phyloP scores from a whole-genome alignment of 2,113 vertebrate genomes.

The Australoheros scitulus region DNA sequence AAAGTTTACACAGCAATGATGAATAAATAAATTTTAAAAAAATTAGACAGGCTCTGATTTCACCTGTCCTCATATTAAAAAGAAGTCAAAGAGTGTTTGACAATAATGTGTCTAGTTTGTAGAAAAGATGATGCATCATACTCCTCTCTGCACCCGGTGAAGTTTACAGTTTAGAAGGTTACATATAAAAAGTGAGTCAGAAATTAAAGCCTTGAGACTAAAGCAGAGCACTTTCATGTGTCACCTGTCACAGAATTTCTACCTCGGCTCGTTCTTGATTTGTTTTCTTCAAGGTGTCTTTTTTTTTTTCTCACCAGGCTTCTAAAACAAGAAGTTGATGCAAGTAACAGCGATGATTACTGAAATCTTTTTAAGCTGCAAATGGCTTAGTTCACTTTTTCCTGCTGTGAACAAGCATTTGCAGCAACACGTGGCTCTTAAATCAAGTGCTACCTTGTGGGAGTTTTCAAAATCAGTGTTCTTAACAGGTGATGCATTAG shows the following conservation, averaged over 20 bases:
- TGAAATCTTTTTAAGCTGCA: conserved; percentile 19
- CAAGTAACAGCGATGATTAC: not conserved
- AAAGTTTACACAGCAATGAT: not conserved
- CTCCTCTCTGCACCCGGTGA: not conserved
- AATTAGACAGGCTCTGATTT: conserved; percentile 6
- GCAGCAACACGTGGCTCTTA: not conserved
- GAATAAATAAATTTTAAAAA: not conserved
- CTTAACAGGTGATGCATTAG: not conserved
- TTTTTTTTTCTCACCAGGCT: not conserved
- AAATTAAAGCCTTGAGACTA: conserved; percentile 41
- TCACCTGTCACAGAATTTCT: conserved; percentile 23
- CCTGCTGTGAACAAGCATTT: conserved; percentile 7
- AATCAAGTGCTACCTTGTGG: not conserved
- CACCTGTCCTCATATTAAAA: conserved; percentile 1
- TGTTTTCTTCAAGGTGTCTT: conserved; percentile 1
- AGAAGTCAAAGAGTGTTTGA: conserved; percentile 23
- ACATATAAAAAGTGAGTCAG: conserved; percentile 28
- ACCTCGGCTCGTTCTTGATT: not conserved
- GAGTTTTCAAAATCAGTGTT: conserved; percentile 2
- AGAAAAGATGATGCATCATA: conserved; percentile 7
- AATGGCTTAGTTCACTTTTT: conserved; percentile 15
- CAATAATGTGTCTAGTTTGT: conserved; percentile 5
- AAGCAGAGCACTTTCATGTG: conserved; percentile 3
- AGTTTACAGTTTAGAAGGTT: conserved; percentile 17
- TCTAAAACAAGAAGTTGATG: conserved; percentile 16